phyloP scores from a whole-genome alignment of 2,888 invertebrate genomes.

The Pandemis corylana region DNA sequence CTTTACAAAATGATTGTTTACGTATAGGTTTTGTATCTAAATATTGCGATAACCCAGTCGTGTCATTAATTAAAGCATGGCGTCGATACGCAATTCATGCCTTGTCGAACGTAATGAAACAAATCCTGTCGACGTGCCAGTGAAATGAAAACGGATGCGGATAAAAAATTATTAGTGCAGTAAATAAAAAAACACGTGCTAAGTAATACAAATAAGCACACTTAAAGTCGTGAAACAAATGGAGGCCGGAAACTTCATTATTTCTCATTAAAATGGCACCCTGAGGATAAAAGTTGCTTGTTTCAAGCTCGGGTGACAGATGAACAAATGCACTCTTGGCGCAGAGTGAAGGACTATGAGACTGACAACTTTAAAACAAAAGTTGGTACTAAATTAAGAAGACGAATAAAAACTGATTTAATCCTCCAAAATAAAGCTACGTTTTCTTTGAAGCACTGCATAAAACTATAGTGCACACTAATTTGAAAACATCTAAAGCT shows the following conservation, averaged over 20 bases:
- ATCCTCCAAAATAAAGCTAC: too few species aligned
- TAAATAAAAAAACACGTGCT: slow-evolving; percentile 63
- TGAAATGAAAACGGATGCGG: slow-evolving; percentile 44
- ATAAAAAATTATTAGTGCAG: slow-evolving; percentile 47
- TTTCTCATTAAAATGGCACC: slow-evolving; percentile 80
- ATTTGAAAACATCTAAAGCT: background rate
- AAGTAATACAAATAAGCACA: slow-evolving; percentile 80
- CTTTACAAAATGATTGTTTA: background rate
- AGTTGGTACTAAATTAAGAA: slow-evolving; percentile 42
- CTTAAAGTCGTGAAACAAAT: slow-evolving; percentile 77
- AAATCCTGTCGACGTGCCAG: slow-evolving; percentile 21
- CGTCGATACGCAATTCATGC: slow-evolving; percentile 14
- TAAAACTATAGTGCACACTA: too few species aligned
- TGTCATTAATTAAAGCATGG: slow-evolving; percentile 27
- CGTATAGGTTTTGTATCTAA: background rate
- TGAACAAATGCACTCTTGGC: slow-evolving; percentile 68
- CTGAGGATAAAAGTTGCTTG: slow-evolving; percentile 77
- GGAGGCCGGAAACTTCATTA: slow-evolving; percentile 77
- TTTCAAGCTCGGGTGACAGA: slow-evolving; percentile 77
- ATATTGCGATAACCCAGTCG: background rate
- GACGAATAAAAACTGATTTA: background rate
- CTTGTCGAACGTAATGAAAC: slow-evolving; percentile 31
- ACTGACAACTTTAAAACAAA: slow-evolving; percentile 59
- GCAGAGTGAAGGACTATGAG: slow-evolving; percentile 58
- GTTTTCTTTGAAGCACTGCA: too few species aligned